A percentile compares a stretch with the other conserved stretches of the same genome.
These are phyloP conservation scores for Astropecten irregularis DNA, from an alignment of 53 echinoderm and acorn worm species.

Conservation along the genomic window DNA sequence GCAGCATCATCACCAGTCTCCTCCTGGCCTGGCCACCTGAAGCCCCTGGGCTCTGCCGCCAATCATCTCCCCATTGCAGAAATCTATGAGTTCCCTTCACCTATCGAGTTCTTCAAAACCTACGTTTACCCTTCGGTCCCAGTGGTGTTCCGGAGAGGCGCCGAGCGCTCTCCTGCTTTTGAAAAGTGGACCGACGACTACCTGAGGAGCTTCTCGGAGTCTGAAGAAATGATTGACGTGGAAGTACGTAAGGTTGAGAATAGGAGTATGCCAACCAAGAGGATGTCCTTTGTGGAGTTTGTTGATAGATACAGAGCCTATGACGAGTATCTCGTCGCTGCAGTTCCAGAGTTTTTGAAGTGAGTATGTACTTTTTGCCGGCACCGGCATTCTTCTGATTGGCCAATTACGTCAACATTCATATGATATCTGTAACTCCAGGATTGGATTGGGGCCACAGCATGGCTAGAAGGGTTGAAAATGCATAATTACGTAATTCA, in stretches of 20 bases:
- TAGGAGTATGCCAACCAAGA: constrained; percentile 35
- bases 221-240: constrained; percentile 61
- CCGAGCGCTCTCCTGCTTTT: constrained; percentile 75
- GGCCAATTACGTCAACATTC: too few species aligned
- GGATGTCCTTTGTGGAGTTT: constrained; percentile 78
- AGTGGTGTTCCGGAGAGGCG: constrained; percentile 78
- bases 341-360: constrained; percentile 77
- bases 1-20: background rate
- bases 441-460: too few species aligned
- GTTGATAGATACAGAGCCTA: constrained; percentile 65
- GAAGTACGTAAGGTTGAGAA: constrained; percentile 79
- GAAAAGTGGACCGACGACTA: constrained; percentile 74
- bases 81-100: constrained; percentile 63
- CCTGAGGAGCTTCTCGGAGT: constrained; percentile 62
- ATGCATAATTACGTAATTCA: too few species aligned
- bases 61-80: constrained; percentile 12
- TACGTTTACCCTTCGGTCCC: constrained; percentile 78
- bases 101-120: constrained; percentile 75
- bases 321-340: constrained; percentile 82
- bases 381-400: too few species aligned
- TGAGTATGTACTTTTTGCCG: too few species aligned
- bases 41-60: constrained; percentile 45
- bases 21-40: constrained; percentile 48
- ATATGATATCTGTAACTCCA: too few species aligned
- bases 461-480: too few species aligned